Evolutionary conservation across 2,888 invertebrate genomes (phyloP), one percentile per base, ranked within the genome.

Genomic region (Drosophila greeni): DNA sequence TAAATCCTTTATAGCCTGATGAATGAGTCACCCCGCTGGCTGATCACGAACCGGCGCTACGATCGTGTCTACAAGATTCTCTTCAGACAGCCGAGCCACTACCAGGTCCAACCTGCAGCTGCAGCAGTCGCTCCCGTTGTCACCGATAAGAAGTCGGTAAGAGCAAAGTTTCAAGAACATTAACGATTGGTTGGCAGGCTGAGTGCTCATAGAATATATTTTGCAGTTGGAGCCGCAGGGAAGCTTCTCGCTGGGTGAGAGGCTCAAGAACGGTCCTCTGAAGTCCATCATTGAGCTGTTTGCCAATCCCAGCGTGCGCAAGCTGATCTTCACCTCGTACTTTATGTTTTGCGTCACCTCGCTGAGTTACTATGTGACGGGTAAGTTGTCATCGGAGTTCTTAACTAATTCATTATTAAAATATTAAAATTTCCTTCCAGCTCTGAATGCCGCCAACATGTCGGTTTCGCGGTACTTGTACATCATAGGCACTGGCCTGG

Each of bases 1-100:
- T 14, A 1, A 1, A 26, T 45, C 0, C 2, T 14, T 39, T 16
- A 5, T 57, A 89, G 89, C 57, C 67, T 89, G 40, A 85, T 89
- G 85, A 76, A 84, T 66, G 89, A 89, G 81, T 91, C 91, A 33
- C 91, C 91, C 5, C 87, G 91, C 53, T 91, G 91, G 91, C 86
- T 91, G 29, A 86, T 91, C 55, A 87, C 89, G 0, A 89, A 90
- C 70, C 88, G 89, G 57, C 88, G 89, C 16, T 86, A 89, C 31
- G 83, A 86, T 7, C 88, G 89, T 12, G 91, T 90, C 37, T 90
- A 89, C 59, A 78, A 71, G 65, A 86, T 89, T 58, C 79, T 89
- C 33, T 89, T 89, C 66, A 87, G 85, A 26, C 85, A 86, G 59
- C 84, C 85, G 16, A 85, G 86, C 36, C 82, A 86, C 54, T 88